Evolutionary conservation across 2,113 vertebrate species (phyloP).

Genomic region (Erythrocercus mccallii): DNA sequence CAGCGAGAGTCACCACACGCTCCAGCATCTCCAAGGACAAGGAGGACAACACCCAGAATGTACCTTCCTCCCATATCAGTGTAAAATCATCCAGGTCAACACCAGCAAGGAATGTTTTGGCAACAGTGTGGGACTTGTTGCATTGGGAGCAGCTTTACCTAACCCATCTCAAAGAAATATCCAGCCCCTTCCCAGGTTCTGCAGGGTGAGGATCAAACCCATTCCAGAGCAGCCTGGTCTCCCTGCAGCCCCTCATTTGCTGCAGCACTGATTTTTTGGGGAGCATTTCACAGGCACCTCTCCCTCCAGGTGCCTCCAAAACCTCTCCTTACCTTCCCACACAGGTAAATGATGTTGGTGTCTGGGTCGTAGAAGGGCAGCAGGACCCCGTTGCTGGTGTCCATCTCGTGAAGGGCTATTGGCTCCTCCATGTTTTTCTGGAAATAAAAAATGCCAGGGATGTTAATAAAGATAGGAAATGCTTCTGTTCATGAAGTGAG

Average conservation of each 20-base stretch:
- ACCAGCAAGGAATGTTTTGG: neutral
- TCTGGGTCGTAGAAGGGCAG: conserved; percentile 95
- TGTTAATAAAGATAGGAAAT: neutral
- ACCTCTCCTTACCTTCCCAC: conserved; percentile 84
- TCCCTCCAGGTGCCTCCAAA: neutral
- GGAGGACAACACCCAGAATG: neutral
- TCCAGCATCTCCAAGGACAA: neutral
- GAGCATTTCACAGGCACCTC: neutral
- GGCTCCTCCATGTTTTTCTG: conserved; percentile 93
- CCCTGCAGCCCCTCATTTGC: neutral
- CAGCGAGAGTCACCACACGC: fast-evolving
- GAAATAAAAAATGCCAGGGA: neutral
- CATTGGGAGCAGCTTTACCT: neutral
- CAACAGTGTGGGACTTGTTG: neutral
- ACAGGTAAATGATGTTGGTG: conserved; percentile 92
- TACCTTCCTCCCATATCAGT: neutral
- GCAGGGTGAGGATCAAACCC: neutral
- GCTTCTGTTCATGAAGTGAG: neutral
- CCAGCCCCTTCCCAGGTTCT: neutral
- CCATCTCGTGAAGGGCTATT: conserved; percentile 91
- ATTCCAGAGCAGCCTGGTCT: neutral
- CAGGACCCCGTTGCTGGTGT: conserved; percentile 94
- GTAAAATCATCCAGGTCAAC: neutral
- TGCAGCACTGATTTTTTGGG: neutral
- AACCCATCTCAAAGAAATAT: neutral